Percentiles rank a stretch among this genome's conserved stretches.
These are phyloP conservation scores for Zaprionus tsacasi DNA, from an alignment of 1,140 invertebrate genomes.

Conservation along the genomic window DNA sequence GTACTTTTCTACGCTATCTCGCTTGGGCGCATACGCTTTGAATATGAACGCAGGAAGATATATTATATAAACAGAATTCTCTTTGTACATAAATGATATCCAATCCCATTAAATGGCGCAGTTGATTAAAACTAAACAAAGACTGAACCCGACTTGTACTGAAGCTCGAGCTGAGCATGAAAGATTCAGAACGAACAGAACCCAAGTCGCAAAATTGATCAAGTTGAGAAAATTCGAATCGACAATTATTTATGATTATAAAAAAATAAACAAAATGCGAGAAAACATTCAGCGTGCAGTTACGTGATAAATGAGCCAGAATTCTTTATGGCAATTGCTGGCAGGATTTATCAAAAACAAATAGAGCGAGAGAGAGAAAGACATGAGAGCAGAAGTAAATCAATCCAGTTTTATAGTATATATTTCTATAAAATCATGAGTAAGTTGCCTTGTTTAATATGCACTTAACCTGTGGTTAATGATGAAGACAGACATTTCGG, in stretches of 20 bases:
- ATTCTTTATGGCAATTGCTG: slow-evolving; percentile 2
- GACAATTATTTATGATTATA: background rate
- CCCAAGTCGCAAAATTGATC: background rate
- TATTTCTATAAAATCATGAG: background rate
- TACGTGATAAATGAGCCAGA: slow-evolving; percentile 3
- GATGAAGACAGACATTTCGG: background rate
- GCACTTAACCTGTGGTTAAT: slow-evolving; percentile 4
- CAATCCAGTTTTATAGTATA: background rate
- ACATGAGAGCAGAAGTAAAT: background rate
- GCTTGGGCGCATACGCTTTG: background rate
- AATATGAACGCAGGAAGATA: background rate
- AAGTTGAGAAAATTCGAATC: background rate
- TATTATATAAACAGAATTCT: background rate
- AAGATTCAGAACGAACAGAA: background rate
- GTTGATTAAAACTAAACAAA: slow-evolving; percentile 5
- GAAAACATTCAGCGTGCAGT: slow-evolving; percentile 9
- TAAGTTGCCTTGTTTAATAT: background rate
- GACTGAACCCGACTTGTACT: background rate
- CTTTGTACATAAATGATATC: background rate
- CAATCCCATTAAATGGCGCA: background rate
- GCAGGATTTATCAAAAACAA: background rate
- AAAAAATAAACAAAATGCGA: slow-evolving; percentile 35
- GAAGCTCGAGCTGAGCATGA: background rate
- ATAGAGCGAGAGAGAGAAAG: background rate
- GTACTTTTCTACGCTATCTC: background rate